Conservation (phyloP, 2,888 invertebrate species). For the Campoletis raptor region DNA sequence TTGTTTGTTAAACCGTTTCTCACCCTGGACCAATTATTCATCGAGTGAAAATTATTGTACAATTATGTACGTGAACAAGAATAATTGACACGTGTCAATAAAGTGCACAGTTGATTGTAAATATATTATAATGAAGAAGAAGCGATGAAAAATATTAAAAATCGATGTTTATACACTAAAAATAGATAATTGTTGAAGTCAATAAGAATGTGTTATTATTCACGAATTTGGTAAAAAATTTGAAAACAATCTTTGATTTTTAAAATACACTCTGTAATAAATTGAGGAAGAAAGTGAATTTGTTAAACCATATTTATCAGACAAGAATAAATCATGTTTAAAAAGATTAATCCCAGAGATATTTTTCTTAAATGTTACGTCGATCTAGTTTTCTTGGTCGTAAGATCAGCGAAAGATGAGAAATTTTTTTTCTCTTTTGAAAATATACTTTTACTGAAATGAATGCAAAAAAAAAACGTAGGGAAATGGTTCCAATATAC, state of each 20-base stretch:
- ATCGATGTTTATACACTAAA: neutral
- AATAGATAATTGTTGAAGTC: neutral
- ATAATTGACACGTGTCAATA: neutral
- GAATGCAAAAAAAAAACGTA: neutral
- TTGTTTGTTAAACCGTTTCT: neutral
- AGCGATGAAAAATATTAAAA: neutral
- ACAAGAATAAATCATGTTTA: neutral
- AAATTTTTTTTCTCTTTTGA: neutral
- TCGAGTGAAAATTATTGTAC: neutral
- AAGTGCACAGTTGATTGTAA: constrained; percentile 22
- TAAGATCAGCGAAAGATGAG: neutral
- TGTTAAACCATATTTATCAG: neutral
- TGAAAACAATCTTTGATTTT: too few species aligned
- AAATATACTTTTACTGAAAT: neutral
- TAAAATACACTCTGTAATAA: neutral
- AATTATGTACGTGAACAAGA: neutral
- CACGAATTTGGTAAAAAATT: neutral
- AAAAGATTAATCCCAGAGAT: neutral
- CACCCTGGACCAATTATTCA: neutral
- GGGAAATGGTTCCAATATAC: neutral
- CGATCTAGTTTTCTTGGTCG: neutral
- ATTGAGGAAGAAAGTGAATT: neutral
- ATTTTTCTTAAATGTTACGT: neutral
- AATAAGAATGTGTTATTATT: neutral
- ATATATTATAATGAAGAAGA: constrained; percentile 32